Conservation (phyloP, 2,113 vertebrate species). For the Mastomys natalensis region DNA sequence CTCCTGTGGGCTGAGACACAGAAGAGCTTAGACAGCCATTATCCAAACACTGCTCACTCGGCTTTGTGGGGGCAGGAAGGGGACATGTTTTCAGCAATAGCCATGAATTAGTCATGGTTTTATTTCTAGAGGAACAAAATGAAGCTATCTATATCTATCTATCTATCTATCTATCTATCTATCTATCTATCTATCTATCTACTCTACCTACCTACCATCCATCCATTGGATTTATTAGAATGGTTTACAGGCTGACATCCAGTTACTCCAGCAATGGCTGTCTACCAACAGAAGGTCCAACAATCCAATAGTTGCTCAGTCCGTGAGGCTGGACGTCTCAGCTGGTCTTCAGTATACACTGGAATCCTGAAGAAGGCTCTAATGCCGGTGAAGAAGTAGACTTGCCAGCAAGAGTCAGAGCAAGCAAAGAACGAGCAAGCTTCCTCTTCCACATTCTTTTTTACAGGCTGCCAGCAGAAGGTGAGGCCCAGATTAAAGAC, state of each 20-base stretch:
- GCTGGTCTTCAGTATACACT: background rate
- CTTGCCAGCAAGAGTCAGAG: background rate
- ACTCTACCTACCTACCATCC: background rate
- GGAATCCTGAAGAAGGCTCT: background rate
- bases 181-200: too few relatives aligned
- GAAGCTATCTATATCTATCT: too few relatives aligned
- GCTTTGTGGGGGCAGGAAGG: slow-evolving; percentile 78
- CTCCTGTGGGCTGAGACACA: slow-evolving; percentile 84
- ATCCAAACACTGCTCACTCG: slow-evolving; percentile 77
- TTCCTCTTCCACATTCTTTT: too few relatives aligned
- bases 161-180: background rate
- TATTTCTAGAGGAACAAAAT: background rate
- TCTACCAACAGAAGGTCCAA: background rate
- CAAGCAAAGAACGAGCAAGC: background rate
- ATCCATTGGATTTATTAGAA: background rate
- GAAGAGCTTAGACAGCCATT: slow-evolving; percentile 81
- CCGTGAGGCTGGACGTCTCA: background rate
- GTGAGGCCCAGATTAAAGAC: background rate
- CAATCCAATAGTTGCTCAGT: background rate
- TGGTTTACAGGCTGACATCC: background rate
- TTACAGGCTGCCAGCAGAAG: background rate
- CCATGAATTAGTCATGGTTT: background rate
- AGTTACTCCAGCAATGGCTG: background rate
- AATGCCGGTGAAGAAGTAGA: background rate
- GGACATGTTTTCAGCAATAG: slow-evolving; percentile 59